A percentile compares a stretch with the other conserved stretches of the same genome.
Conservation (phyloP, 35 echinoderm and acorn worm species). For the Strongylocentrotus purpuratus region DNA sequence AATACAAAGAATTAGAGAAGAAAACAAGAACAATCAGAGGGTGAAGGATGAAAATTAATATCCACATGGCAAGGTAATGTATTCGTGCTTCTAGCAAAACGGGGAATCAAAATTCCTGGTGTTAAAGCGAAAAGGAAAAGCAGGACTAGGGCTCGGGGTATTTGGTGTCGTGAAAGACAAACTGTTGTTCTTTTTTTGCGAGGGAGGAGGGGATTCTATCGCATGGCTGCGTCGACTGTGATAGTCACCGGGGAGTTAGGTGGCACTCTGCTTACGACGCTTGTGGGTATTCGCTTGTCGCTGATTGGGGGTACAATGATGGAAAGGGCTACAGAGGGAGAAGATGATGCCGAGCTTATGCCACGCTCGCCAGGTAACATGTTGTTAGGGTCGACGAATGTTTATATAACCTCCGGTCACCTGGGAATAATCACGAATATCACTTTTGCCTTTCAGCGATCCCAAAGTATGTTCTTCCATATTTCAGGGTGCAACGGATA, state of each 20-base stretch:
- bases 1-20: slow-evolving; percentile 26
- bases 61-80: not conserved
- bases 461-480: slow-evolving; percentile 9
- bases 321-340: not conserved
- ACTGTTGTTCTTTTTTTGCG: slow-evolving; percentile 25
- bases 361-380: not conserved
- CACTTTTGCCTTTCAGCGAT: slow-evolving; percentile 18
- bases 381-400: not conserved
- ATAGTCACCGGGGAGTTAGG: slow-evolving; percentile 9
- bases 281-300: slow-evolving; percentile 9
- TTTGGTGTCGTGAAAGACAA: slow-evolving; percentile 16
- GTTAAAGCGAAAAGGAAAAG: not conserved
- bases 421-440: not conserved
- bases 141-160: not conserved
- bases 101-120: not conserved
- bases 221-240: not conserved
- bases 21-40: slow-evolving; percentile 17
- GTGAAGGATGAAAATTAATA: not conserved
- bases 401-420: not conserved
- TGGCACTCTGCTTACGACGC: not conserved
- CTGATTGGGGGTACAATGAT: slow-evolving; percentile 32
- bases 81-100: slow-evolving; percentile 33
- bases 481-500: not conserved
- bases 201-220: slow-evolving; percentile 3
- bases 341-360: not conserved